Conservation (phyloP, 2,888 invertebrate species). For the Drosophila testacea region DNA sequence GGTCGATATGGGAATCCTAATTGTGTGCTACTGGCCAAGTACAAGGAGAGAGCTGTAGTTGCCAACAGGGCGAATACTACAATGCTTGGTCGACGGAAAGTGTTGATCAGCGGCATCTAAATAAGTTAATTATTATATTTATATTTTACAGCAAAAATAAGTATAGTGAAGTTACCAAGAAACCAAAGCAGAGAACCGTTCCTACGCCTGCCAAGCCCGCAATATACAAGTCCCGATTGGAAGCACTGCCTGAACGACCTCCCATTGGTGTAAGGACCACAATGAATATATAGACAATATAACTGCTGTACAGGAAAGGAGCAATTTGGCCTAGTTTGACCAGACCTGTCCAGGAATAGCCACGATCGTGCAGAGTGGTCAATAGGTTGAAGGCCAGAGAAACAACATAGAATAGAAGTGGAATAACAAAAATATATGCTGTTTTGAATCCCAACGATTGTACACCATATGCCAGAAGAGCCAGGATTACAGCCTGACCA, state of each 20-base stretch:
- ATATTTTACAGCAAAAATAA: background rate
- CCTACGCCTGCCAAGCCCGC: slow-evolving; percentile 83
- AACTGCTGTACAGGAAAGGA: slow-evolving; percentile 85
- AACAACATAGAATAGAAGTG: slow-evolving; percentile 75
- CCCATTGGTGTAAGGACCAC: slow-evolving; percentile 87
- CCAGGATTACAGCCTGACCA: slow-evolving; percentile 76
- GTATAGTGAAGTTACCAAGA: slow-evolving; percentile 70
- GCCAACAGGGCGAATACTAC: slow-evolving; percentile 42
- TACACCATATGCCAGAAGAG: slow-evolving; percentile 59
- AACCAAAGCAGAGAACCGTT: slow-evolving; percentile 80
- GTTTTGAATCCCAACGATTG: slow-evolving; percentile 75
- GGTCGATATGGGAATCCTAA: slow-evolving; percentile 87
- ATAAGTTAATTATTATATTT: too few relatives aligned
- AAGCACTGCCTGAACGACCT: slow-evolving; percentile 85
- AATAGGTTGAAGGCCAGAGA: slow-evolving; percentile 76
- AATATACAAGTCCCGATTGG: slow-evolving; percentile 87
- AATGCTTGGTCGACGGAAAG: slow-evolving; percentile 54
- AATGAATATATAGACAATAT: slow-evolving; percentile 85
- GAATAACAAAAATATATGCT: slow-evolving; percentile 76
- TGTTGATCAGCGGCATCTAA: slow-evolving; percentile 60
- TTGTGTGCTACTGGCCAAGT: slow-evolving; percentile 83
- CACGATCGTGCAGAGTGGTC: slow-evolving; percentile 75
- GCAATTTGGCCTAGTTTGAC: slow-evolving; percentile 83
- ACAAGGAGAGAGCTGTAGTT: slow-evolving; percentile 21
- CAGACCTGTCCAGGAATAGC: slow-evolving; percentile 71